Base-by-base conservation (phyloP, 2,113 vertebrate genomes). In the Megaceryle maxima region DNA sequence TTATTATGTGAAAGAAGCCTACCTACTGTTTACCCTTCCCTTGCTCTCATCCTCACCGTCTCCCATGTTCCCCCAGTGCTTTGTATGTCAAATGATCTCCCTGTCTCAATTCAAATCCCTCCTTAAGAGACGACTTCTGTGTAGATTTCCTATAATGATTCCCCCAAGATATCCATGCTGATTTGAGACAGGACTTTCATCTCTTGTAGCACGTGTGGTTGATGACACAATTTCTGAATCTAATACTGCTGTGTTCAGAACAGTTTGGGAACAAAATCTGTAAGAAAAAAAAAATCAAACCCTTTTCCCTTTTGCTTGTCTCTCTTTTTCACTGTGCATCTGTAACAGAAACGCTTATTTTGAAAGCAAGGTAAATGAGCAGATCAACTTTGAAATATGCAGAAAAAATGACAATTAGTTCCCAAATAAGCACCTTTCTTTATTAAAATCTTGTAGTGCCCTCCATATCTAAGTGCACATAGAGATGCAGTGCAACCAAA, bases 111-210 rank as follows among this genome's bases (percentile, higher is more conserved):
- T 92, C 91, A 95, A 89, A 96, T 94, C 82, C 78, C 88, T 92
- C 82, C 89, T 95, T 96, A 90, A 92, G 85, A 92, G 64, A 72
- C 24, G 39, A 84, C 51, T 96, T 92, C 77, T 95, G 88, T 94
- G 88, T 81, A 95, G 80, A 94, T 96, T 94, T 96, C 92, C 75
- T 66, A 6, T 94, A 92, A 96, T 62, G 94, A 96, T 96, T 90
- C 90, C 90, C 90, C 74, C 81, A 95, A 96, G 94, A 93, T 89
- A 93, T 60, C 91, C 94, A 80, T 72, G 56, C 72, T 73, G 92
- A 92, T 91, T 89, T 85, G 83, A 91, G 72, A 57, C 37, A 48
- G 37, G 35, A 44, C 69, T 91, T 94, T 95, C 41, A 87, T 94
- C 90, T 92, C 33, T 60, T 89, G 57, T 60, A 68, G 72, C 79